phyloP scores from a whole-genome alignment of 2,888 invertebrate species.

The Lottia scabra region DNA sequence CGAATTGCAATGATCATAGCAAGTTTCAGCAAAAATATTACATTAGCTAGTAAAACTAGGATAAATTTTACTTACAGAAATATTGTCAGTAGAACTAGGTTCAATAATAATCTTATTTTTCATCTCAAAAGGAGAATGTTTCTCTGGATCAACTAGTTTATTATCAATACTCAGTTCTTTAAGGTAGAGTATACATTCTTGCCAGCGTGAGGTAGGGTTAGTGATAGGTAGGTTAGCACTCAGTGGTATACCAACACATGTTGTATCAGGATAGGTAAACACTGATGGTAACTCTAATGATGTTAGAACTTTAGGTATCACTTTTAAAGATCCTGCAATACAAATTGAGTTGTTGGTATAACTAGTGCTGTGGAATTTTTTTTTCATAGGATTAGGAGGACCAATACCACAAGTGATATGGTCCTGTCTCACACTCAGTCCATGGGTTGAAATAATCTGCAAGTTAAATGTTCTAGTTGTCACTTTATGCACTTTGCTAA shows the following conservation, averaged over 20 bases:
- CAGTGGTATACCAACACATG: conserved; percentile 57
- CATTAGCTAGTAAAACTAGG: too few relatives aligned
- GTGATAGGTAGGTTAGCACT: conserved; percentile 43
- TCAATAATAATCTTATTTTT: conserved; percentile 50
- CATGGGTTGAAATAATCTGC: too few relatives aligned
- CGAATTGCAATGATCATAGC: too few relatives aligned
- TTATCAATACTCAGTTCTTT: conserved; percentile 32
- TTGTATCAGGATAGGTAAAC: conserved; percentile 48
- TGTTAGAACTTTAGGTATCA: conserved; percentile 11
- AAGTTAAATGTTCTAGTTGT: too few relatives aligned
- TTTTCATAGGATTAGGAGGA: too few relatives aligned
- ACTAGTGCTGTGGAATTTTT: too few relatives aligned
- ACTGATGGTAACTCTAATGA: conserved; percentile 42
- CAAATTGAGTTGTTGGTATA: too few relatives aligned
- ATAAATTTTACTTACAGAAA: conserved; percentile 45
- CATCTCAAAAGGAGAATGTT: conserved; percentile 46
- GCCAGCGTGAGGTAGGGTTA: conserved; percentile 53
- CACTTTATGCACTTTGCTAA: too few relatives aligned
- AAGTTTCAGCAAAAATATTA: too few relatives aligned
- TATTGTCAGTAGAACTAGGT: conserved; percentile 45
- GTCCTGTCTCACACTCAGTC: too few relatives aligned
- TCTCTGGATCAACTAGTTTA: conserved; percentile 16
- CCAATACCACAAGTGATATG: too few relatives aligned
- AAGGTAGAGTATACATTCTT: conserved; percentile 48
- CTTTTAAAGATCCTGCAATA: background rate